Evolutionary conservation across 2,888 invertebrate species (phyloP).

Genomic region (Eilema caniola): DNA sequence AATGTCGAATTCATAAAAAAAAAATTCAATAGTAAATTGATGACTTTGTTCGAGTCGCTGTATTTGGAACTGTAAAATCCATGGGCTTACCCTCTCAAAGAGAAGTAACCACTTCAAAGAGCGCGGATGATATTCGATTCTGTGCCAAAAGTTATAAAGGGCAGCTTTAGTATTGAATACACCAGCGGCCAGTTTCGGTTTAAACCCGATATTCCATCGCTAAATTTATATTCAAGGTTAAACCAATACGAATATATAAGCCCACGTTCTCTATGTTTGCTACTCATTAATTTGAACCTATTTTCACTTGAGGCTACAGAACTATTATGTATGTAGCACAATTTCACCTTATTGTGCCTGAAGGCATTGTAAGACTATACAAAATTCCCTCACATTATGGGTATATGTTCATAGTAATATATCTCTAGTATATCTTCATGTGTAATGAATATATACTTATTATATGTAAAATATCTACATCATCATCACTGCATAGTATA

Average conservation of each 20-base stretch:
- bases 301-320: neutral
- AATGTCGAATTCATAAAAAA: too few relatives aligned
- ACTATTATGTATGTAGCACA: neutral
- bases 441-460: too few relatives aligned
- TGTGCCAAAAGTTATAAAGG: slow-evolving; percentile 8
- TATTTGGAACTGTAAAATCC: neutral
- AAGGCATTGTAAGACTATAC: neutral
- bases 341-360: neutral
- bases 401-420: too few relatives aligned
- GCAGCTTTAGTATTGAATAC: slow-evolving; percentile 23
- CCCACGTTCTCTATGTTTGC: slow-evolving; percentile 16
- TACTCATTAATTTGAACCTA: slow-evolving; percentile 31
- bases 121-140: neutral
- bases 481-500: too few relatives aligned
- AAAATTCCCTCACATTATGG: too few relatives aligned
- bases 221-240: slow-evolving; percentile 48
- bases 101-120: slow-evolving; percentile 2
- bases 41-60: neutral
- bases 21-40: too few relatives aligned
- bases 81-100: slow-evolving; percentile 2
- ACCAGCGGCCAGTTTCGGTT: slow-evolving; percentile 28
- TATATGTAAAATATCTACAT: too few relatives aligned
- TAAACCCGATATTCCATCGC: slow-evolving; percentile 34
- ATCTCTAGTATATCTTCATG: too few relatives aligned
- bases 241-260: slow-evolving; percentile 20